Evolutionary conservation across 64 coral and sea anemone genomes (phyloP), one percentile per base, ranked within the genome.

Genomic region (Actinia tenebrosa): DNA sequence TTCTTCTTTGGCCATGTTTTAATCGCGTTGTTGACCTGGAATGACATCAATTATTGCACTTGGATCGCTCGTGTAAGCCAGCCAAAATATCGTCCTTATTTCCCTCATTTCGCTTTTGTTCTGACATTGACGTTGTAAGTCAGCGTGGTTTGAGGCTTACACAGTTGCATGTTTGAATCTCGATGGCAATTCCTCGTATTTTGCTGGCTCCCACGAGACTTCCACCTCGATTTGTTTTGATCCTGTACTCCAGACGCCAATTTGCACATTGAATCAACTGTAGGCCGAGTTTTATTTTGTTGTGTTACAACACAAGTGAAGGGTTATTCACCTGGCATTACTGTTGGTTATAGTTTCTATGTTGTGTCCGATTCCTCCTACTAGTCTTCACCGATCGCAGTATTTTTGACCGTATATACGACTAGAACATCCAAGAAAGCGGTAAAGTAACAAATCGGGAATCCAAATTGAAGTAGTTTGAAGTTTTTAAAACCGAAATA

Each of bases 31-130:
- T 97, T 97, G 94, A 97, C 94, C 94, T 87, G 89, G 72, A 92
- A 93, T 97, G 94, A 97, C 94, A 97, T 97, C 94, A 97, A 93
- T 97, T 97, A 93, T 91, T 93, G 89, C 94, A 90, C 94, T 97
- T 93, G 94, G 88, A 97, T 91, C 94, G 94, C 89, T 90, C 89
- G 91, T 89, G 92, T 89, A 92, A 89, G 90, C 87, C 91, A 91
- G 87, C 91, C 94, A 97, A 97, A 97, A 93, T 90, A 97, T 80
- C 78, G 77, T 92, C 84, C 90, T 86, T 83, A 80, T 87, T 92
- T 87, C 90, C 84, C 86, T 85, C 85, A 92, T 93, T 97, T 97
- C 91, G 91, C 91, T 93, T 97, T 97, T 97, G 94, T 97, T 97
- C 94, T 87, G 83, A 85, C 94, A 83, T 93, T 97, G 88, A 93